A percentile compares a stretch with the other conserved stretches of the same genome.
These are phyloP conservation scores for Rhynchotus rufescens DNA, from an alignment of 2,797 vertebrate genomes.

Conservation along the genomic window DNA sequence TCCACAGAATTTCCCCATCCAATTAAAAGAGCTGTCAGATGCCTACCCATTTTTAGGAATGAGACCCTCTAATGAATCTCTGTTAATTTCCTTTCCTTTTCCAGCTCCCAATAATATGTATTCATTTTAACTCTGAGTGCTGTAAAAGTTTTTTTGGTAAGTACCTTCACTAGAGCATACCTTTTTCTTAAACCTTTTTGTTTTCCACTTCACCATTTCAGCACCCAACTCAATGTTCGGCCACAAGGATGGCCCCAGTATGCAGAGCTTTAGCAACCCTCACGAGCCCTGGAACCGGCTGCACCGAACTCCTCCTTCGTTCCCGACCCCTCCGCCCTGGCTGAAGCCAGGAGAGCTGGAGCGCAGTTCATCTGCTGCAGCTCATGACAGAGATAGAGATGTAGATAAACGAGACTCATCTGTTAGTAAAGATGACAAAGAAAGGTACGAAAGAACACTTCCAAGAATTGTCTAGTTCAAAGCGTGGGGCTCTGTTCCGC, in stretches of 20 bases:
- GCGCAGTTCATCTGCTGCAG: constrained; percentile 92
- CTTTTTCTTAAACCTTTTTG: constrained; percentile 83
- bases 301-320: constrained; percentile 96
- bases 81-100: constrained; percentile 86
- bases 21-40: constrained; percentile 74
- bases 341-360: constrained; percentile 96
- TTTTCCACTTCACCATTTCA: constrained; percentile 85
- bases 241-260: constrained; percentile 94
- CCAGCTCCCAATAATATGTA: constrained; percentile 87
- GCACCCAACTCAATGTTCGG: constrained; percentile 95
- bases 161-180: constrained; percentile 82
- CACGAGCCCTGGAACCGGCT: constrained; percentile 99
- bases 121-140: constrained; percentile 87
- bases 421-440: constrained; percentile 95
- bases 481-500: constrained; percentile 68
- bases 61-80: constrained; percentile 79
- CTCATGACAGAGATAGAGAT: constrained; percentile 94
- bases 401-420: constrained; percentile 91
- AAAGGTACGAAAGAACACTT: constrained; percentile 89
- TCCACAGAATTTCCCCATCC: constrained; percentile 44
- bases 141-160: constrained; percentile 84
- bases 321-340: constrained; percentile 98
- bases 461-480: constrained; percentile 74
- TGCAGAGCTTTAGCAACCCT: constrained; percentile 88
- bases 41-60: constrained; percentile 69